Percentiles rank a stretch among this genome's conserved stretches.
These are phyloP conservation scores for Brachyhypopomus gauderio DNA, from an alignment of 2,113 vertebrate genomes.

Conservation along the genomic window DNA sequence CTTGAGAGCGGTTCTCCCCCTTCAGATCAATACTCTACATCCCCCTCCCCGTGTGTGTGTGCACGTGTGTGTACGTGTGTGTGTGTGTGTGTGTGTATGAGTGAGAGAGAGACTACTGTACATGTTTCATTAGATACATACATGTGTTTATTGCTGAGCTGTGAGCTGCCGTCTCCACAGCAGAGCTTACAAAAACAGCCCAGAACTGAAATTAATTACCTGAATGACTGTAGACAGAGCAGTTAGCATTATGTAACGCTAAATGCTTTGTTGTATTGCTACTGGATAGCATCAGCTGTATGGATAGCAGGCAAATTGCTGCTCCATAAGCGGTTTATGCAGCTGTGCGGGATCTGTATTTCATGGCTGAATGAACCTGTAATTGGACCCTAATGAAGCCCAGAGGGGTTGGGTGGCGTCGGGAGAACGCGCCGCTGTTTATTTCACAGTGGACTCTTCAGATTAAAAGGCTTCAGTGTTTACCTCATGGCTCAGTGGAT, in stretches of 20 bases:
- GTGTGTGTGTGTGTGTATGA: too few species aligned
- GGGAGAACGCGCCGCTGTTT: conserved; percentile 52
- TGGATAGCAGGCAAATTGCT: conserved; percentile 55
- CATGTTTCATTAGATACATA: too few species aligned
- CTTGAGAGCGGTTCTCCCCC: neutral
- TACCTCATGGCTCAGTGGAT: conserved; percentile 57
- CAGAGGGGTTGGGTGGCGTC: conserved; percentile 51
- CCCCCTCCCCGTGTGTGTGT: neutral
- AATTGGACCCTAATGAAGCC: conserved; percentile 62
- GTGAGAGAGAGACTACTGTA: too few species aligned
- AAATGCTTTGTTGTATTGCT: conserved; percentile 55
- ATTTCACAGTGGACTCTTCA: conserved; percentile 61
- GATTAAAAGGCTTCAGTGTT: conserved; percentile 59
- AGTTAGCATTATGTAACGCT: conserved; percentile 54
- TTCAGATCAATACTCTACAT: neutral
- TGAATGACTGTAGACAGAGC: conserved; percentile 46
- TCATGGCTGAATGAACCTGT: conserved; percentile 59
- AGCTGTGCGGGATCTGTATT: conserved; percentile 59
- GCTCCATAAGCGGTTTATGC: conserved; percentile 58
- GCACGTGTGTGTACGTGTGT: too few species aligned
- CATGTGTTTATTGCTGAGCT: conserved; percentile 34
- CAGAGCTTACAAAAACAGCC: conserved; percentile 22
- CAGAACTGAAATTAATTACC: conserved; percentile 52
- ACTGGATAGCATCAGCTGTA: conserved; percentile 55
- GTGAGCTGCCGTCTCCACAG: conserved; percentile 3